phyloP scores from a whole-genome alignment of 92 coral and sea anemone species.

The Pocillopora meandrina region DNA sequence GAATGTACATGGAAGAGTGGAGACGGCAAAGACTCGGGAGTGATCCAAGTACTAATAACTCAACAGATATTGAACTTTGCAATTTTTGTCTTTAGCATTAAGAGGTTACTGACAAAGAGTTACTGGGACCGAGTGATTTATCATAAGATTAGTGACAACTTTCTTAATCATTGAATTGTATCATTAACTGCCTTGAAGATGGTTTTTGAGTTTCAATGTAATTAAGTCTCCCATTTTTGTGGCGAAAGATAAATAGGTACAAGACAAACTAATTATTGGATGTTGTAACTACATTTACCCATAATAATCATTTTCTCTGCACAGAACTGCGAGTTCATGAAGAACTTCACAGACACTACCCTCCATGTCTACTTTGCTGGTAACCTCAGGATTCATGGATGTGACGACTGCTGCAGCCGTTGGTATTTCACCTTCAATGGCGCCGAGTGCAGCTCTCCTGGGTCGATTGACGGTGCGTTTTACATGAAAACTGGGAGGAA shows the following conservation, averaged over 20 bases:
- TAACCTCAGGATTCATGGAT: neutral
- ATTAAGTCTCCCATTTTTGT: too few species aligned
- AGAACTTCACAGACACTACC: slow-evolving; percentile 5
- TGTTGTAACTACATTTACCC: too few species aligned
- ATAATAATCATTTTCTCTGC: neutral
- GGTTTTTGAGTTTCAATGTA: too few species aligned
- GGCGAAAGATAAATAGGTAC: too few species aligned
- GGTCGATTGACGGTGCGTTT: slow-evolving; percentile 38
- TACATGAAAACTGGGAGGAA: slow-evolving; percentile 2
- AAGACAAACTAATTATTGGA: too few species aligned
- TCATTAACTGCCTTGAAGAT: too few species aligned
- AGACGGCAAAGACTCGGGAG: slow-evolving; percentile 12
- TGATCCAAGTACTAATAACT: neutral
- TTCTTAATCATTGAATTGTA: too few species aligned
- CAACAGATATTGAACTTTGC: neutral
- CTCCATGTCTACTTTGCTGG: slow-evolving; percentile 44
- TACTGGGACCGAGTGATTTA: too few species aligned
- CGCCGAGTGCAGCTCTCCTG: slow-evolving; percentile 42
- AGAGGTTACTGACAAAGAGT: neutral
- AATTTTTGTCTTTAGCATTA: too few species aligned
- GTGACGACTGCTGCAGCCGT: slow-evolving; percentile 45
- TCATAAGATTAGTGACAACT: too few species aligned
- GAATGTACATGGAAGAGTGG: slow-evolving; percentile 44
- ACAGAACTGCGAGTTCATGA: neutral
- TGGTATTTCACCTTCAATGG: slow-evolving; percentile 54